phyloP scores from a whole-genome alignment of 64 coral and sea anemone genomes.

The Pocillopora verrucosa region DNA sequence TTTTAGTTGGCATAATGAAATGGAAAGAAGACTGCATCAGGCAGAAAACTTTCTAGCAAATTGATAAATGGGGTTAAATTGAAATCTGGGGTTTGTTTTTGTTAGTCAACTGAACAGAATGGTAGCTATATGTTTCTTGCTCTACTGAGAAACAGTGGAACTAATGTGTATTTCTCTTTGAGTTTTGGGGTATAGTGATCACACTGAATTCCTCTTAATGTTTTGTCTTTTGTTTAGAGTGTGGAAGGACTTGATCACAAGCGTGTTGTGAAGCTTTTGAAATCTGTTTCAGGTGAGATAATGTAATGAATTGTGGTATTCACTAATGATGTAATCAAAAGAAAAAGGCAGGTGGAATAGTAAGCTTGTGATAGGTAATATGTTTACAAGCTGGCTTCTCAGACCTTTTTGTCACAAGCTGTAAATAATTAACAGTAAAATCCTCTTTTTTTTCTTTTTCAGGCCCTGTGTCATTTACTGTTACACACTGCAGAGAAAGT shows the following conservation, averaged over 20 bases:
- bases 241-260: conserved; percentile 79
- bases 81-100: too few species aligned
- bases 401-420: neutral
- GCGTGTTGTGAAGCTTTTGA: conserved; percentile 67
- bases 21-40: too few species aligned
- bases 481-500: conserved; percentile 77
- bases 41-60: too few species aligned
- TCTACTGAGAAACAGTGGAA: neutral
- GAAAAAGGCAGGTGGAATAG: too few species aligned
- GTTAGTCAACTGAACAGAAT: too few species aligned
- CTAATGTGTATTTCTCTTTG: neutral
- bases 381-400: neutral
- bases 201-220: neutral
- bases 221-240: conserved; percentile 55
- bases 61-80: too few species aligned
- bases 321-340: too few species aligned
- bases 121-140: neutral
- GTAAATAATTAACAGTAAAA: neutral
- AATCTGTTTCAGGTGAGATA: conserved; percentile 63
- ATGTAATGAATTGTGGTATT: neutral
- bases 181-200: neutral
- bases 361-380: too few species aligned
- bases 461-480: conserved; percentile 71
- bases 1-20: too few species aligned
- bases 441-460: conserved; percentile 2